phyloP scores from a whole-genome alignment of 2,113 vertebrate genomes.

The Serinus canaria region DNA sequence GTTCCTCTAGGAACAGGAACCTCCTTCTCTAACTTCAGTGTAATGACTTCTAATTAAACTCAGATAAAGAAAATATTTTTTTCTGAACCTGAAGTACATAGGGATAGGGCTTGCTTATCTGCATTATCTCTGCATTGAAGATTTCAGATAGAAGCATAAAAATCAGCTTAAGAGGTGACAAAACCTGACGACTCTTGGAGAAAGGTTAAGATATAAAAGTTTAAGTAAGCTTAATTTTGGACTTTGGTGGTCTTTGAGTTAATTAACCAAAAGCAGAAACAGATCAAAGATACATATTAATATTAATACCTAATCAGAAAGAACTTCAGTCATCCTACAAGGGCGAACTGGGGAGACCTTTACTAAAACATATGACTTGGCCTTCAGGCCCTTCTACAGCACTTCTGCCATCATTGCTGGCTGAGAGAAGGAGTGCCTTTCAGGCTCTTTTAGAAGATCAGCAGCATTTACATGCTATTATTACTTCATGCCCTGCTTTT shows the following conservation, averaged over 20 bases:
- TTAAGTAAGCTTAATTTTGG: conserved; percentile 52
- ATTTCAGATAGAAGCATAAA: conserved; percentile 4
- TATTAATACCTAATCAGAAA: conserved; percentile 47
- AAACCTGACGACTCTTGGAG: not conserved
- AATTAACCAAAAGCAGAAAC: conserved; percentile 52
- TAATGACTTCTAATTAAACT: not conserved
- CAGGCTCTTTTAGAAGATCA: not conserved
- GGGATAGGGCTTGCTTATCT: not conserved
- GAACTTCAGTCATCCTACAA: not conserved
- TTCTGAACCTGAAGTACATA: not conserved
- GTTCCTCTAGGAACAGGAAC: not conserved
- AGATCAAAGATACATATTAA: conserved; percentile 40
- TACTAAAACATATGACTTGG: conserved; percentile 4
- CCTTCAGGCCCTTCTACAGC: not conserved
- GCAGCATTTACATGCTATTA: not conserved
- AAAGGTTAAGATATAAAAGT: conserved; percentile 45
- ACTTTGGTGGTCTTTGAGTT: conserved; percentile 44
- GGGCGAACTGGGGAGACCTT: not conserved
- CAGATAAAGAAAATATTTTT: not conserved
- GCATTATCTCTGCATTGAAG: not conserved
- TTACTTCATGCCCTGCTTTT: not conserved
- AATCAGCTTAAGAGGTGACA: not conserved
- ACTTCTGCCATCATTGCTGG: not conserved
- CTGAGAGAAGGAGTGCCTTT: not conserved
- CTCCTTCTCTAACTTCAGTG: not conserved